Percentiles rank a stretch among this genome's conserved stretches.
Conservation (phyloP, 2,113 vertebrate genomes). For the Antechinus flavipes region DNA sequence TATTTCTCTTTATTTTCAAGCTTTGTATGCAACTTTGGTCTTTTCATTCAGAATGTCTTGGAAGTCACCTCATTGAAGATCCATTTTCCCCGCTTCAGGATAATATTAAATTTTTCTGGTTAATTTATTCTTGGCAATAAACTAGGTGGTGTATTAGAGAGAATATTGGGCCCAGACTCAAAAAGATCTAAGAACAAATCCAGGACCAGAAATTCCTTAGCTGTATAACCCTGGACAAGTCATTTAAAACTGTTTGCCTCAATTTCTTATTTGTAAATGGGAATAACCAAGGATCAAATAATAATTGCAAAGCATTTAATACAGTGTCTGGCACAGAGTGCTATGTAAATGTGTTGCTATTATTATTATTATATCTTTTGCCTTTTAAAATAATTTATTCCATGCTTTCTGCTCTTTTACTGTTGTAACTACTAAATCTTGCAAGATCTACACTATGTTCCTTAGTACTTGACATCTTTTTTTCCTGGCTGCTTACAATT, state of each 20-base stretch:
- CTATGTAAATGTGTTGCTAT: background rate
- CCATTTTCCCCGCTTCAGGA: background rate
- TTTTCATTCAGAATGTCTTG: background rate
- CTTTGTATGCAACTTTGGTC: background rate
- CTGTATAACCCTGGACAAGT: background rate
- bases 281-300: background rate
- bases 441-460: background rate
- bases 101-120: background rate
- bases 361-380: background rate
- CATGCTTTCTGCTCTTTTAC: background rate
- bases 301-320: background rate
- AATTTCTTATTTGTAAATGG: background rate
- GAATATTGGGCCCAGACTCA: background rate
- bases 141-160: background rate
- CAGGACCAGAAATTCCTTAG: background rate
- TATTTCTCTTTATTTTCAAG: background rate
- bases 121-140: background rate
- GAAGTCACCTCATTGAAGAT: background rate
- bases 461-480: background rate
- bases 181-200: background rate
- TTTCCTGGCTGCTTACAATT: background rate
- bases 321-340: background rate
- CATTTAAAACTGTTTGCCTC: background rate
- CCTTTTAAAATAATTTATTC: background rate
- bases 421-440: background rate